Conservation (phyloP, 2,113 vertebrate genomes). For the Ammodytes marinus region DNA sequence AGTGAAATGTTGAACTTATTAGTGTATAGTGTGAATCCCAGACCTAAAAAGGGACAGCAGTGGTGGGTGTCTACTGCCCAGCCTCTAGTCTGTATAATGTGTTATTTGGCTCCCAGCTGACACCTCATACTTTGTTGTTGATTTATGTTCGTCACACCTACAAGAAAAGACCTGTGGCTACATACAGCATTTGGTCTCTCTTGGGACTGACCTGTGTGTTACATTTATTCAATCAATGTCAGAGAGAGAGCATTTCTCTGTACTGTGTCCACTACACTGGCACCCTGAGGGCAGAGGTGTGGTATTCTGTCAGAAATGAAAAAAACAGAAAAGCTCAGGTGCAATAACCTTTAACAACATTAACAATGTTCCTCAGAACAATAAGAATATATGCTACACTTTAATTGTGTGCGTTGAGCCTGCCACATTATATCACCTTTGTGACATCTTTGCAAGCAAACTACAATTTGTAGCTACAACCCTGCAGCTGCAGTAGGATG, state of each 20-base stretch:
- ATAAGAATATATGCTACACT: background rate
- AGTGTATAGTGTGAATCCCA: background rate
- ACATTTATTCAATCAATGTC: background rate
- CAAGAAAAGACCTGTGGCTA: background rate
- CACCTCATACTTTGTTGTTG: background rate
- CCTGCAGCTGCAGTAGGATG: background rate
- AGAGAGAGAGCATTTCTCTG: background rate
- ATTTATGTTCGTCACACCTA: background rate
- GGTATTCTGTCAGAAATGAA: background rate
- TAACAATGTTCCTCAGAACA: background rate
- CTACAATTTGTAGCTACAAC: background rate
- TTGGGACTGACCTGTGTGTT: background rate
- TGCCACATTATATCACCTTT: background rate
- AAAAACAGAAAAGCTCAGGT: background rate
- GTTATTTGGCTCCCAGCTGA: background rate
- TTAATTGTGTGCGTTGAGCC: background rate
- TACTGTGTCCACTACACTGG: background rate
- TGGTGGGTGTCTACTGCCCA: background rate
- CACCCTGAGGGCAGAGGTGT: background rate
- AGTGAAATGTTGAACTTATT: background rate
- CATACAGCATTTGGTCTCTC: background rate
- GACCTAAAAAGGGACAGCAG: background rate
- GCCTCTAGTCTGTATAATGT: background rate
- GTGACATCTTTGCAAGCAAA: background rate
- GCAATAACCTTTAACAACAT: background rate